These are phyloP conservation scores for Myrmophylax atrothorax DNA, from an alignment of 2,113 vertebrate species.

Conservation along the genomic window DNA sequence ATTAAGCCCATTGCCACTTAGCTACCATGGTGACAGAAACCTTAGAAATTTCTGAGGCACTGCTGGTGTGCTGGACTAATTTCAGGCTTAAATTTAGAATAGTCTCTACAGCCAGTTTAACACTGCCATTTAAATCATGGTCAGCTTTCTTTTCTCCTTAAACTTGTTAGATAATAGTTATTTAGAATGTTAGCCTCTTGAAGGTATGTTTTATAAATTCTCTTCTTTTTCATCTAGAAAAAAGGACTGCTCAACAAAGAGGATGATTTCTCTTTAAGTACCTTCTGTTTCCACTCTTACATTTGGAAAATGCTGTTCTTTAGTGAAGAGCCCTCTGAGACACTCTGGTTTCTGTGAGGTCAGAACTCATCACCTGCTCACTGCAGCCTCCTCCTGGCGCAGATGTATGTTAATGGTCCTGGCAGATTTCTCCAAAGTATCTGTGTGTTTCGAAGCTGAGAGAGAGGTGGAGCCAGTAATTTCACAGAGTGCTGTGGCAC, in stretches of 20 bases:
- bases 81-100: conserved; percentile 1
- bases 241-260: not conserved
- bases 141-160: not conserved
- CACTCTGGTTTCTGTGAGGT: not conserved
- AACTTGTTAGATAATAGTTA: not conserved
- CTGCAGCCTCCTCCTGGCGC: not conserved
- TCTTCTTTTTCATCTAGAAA: not conserved
- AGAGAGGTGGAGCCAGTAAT: not conserved
- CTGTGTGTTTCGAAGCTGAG: not conserved
- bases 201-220: not conserved
- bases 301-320: not conserved
- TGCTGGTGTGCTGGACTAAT: not conserved
- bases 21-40: conserved; percentile 38
- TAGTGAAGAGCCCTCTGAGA: not conserved
- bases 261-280: not conserved
- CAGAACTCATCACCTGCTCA: not conserved
- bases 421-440: not conserved
- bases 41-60: not conserved
- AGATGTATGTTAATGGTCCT: not conserved
- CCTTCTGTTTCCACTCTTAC: not conserved
- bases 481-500: not conserved
- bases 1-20: conserved; percentile 10
- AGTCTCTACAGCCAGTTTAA: not conserved
- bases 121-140: not conserved
- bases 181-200: not conserved